Evolutionary conservation across 1,140 invertebrate species (phyloP).

Genomic region (Bombus sibiricus): DNA sequence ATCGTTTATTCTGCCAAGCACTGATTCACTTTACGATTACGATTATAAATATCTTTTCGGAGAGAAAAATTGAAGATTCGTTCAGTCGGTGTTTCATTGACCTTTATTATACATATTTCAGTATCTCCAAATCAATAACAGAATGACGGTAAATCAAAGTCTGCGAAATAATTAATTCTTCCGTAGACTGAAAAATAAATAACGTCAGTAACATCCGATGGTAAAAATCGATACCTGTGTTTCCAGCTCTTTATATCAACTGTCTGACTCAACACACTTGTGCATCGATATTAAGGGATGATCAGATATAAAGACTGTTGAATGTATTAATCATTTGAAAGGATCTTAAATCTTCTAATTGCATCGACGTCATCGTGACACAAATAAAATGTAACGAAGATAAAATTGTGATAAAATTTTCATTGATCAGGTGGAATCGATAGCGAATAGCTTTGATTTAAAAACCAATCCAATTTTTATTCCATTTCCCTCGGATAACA

Average conservation of each 20-base stretch:
- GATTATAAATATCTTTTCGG: background rate
- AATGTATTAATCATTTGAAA: background rate
- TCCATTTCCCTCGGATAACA: background rate
- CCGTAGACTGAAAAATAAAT: conserved; percentile 56
- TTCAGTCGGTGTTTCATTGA: too few species aligned
- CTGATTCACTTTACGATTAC: too few species aligned
- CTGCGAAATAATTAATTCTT: conserved; percentile 50
- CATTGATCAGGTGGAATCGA: too few species aligned
- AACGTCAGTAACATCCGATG: conserved; percentile 53
- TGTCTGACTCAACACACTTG: too few species aligned
- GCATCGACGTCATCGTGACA: too few species aligned
- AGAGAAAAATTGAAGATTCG: background rate
- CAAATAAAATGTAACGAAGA: background rate
- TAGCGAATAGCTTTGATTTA: too few species aligned
- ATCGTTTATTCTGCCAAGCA: too few species aligned
- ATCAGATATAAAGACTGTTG: background rate
- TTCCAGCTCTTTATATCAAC: background rate
- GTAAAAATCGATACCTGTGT: conserved; percentile 49
- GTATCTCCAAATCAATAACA: too few species aligned
- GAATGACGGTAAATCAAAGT: conserved; percentile 48
- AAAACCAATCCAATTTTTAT: background rate
- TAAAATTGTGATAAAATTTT: background rate
- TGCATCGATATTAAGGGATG: background rate
- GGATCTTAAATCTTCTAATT: background rate
- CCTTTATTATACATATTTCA: too few species aligned